Base-by-base conservation (phyloP, 2,113 vertebrate genomes). In the Alouatta palliata region DNA sequence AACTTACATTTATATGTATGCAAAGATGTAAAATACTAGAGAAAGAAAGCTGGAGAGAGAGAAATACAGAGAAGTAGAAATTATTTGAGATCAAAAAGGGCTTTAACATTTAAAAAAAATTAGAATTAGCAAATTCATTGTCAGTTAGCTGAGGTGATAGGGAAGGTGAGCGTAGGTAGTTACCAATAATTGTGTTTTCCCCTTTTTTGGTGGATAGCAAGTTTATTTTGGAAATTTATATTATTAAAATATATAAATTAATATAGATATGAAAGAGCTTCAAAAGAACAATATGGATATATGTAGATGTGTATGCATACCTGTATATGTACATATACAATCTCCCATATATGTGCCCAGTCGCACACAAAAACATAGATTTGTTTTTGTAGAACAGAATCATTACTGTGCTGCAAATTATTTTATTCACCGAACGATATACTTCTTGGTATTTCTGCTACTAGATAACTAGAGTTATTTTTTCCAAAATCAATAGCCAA, bases 151-250 rank as follows among this genome's bases (percentile, higher is more conserved):
- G 20, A 5, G 21, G 6, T 54, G 25, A 64, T 4, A 77, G 54
- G 80, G 49, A 40, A 87, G 35, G 58, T 81, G 23, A 84, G 47
- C 27, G 47, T 25, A 61, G 8, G 20, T 82, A 35, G 19, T 73
- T 61, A 64, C 25, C 70, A 58, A 43, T 58, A 49, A 90, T 68
- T 43, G 13, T 40, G 35, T 91, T 83, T 94, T 80, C 87, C 94
- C 84, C 52, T 68, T 85, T 85, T 43, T 43, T 43, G 40, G 40
- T 43, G 40, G 40, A 80, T 85, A 43, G 45, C 3, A 52, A 13
- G 1, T 79, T 97, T 92, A 40, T 68, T 89, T 92, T 23, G 27
- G 30, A 37, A 90, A 90, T 90, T 76, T 94, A n/a, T 68, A 52
- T 75, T 23, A 52, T 85, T 86, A 81, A 68, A 45, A 61, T 84